phyloP scores from a whole-genome alignment of 2,888 invertebrate genomes.

The Bimastos eiseni region DNA sequence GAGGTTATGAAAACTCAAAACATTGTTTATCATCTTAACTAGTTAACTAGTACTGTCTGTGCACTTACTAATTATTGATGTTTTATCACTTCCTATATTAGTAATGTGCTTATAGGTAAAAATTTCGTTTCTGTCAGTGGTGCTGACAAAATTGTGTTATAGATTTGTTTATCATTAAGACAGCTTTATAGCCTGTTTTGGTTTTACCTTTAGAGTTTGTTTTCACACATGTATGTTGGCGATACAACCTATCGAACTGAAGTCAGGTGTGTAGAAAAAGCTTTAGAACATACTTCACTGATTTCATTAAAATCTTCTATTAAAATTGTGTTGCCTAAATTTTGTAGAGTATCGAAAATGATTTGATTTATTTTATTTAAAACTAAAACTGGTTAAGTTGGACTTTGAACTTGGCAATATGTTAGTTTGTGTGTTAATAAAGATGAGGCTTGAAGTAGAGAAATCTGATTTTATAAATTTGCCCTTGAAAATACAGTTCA shows the following conservation, averaged over 20 bases:
- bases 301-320: neutral
- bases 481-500: neutral
- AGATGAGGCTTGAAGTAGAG: neutral
- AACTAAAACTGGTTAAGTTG: neutral
- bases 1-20: too few species aligned
- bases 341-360: neutral
- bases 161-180: too few species aligned
- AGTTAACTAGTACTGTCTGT: too few species aligned
- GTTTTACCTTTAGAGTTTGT: constrained; percentile 46
- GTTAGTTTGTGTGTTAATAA: neutral
- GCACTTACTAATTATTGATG: too few species aligned
- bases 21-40: too few species aligned
- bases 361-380: too few species aligned
- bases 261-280: constrained; percentile 62
- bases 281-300: neutral
- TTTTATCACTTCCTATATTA: neutral
- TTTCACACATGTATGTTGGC: constrained; percentile 49
- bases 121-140: neutral
- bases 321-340: neutral
- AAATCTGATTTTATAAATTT: neutral
- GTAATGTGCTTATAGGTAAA: neutral
- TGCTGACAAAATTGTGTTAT: too few species aligned
- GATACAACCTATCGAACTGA: constrained; percentile 58
- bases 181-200: neutral
- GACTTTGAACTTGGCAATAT: neutral